Base-by-base conservation (phyloP, 2,113 vertebrate genomes). In the Trochalopteron elliotii region DNA sequence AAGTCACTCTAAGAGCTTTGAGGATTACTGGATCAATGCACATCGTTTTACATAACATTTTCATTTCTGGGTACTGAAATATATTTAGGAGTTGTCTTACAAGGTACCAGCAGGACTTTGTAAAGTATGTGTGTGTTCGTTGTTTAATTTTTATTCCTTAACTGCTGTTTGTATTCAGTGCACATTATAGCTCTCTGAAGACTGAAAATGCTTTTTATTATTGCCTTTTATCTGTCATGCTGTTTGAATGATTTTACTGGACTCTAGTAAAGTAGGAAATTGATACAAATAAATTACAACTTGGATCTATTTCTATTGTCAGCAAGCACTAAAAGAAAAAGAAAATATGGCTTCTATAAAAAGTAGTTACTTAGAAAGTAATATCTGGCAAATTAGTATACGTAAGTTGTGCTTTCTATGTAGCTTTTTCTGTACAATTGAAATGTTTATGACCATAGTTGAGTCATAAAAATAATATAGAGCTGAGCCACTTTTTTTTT, bases 221-320 rank as follows among this genome's bases (percentile, higher is more conserved):
- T 95, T 97, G 94, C 64, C 33, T 97, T 95, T 98, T 97, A 97
- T 97, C 90, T 98, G 86, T 97, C 94, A 86, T 63, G 86, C 85
- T 96, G 47, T 97, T 96, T 94, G 94, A 98, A 96, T 96, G 88
- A 96, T 97, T 97, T 97, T 96, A 87, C 90, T 95, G 97, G 98
- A 97, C 97, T 95, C 35, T 86, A 40, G 85, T 91, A 92, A 97
- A 96, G 71, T 86, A 93, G 67, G 93, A 96, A 97, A 97, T 93
- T 81, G 96, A 95, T 97, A 95, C 57, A 92, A 96, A 85, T 95
- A 98, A 98, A 98, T 98, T 98, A 95, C 89, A 97, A 89, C 76
- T 89, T 96, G 44, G 95, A 94, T 94, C 92, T 96, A 93, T 97
- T 98, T 97, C 81, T 87, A 50, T 93, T 97, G 96, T 97, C 97